Evolutionary conservation across 2,797 vertebrate species (phyloP), one percentile per base, ranked within the genome.

Genomic region (Labeo calbasu): DNA sequence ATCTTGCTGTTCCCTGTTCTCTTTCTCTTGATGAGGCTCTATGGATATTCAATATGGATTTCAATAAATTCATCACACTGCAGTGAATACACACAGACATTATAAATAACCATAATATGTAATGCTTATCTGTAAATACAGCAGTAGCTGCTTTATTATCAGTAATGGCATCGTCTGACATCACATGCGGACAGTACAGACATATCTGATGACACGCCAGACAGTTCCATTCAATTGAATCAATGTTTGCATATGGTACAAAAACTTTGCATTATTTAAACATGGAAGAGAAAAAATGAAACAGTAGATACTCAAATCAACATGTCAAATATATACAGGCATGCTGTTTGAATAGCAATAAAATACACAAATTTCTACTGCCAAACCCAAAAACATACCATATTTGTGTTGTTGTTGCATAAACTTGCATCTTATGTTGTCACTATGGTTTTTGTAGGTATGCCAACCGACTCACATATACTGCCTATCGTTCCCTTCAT

Each of bases 361-460:
- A 36, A 65, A 65, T 46, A 46, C 40, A 36, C 32, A 36, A 36
- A 36, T 36, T 36, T 36, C 32, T 36, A 36, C 32, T 36, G 32
- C 32, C 32, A 36, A 36, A 36, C 32, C 32, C 32, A 36, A 4
- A 36, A 36, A 36, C 32, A 36, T 36, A 36, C 4, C 32, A 36
- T 36, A 13, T 76, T 32, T 48, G 21, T 77, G 43, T 43, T 43
- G 32, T 32, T 46, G 43, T 72, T n/a, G 11, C 14, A 71, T 11
- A 82, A 65, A 32, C 28, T 81, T 84, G 14, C 9, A 32, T 59
- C 51, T 80, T 65, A 82, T 83, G 77, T 79, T 36, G 86, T 89
- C 87, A 87, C 81, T 87, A 89, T 90, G 88, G 90, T 88, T 79
- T 66, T 70, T 14, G 89, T 93, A 86, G 87, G 86, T 88, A 90